Conservation (phyloP, 2,797 vertebrate genomes). For the Clarias pachynema region DNA sequence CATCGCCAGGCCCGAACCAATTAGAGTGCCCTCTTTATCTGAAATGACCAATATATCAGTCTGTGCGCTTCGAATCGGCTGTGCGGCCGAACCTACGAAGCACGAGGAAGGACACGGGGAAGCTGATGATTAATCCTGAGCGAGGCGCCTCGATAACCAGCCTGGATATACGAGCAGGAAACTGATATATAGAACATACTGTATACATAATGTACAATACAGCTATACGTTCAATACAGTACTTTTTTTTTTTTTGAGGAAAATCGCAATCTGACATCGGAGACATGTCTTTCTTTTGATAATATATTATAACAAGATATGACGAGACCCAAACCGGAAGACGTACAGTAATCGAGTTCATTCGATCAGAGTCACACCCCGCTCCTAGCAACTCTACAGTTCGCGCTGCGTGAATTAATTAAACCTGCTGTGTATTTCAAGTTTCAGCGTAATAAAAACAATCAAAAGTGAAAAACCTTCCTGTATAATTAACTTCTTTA, state of each 20-base stretch:
- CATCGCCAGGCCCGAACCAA: conserved; percentile 55
- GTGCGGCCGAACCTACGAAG: conserved; percentile 39
- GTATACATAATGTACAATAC: not conserved
- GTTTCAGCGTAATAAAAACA: conserved; percentile 59
- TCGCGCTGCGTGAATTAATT: conserved; percentile 2
- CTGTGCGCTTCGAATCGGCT: conserved; percentile 45
- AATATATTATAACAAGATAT: not conserved
- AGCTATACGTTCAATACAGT: conserved; percentile 24
- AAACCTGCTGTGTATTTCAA: conserved; percentile 50
- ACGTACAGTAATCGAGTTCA: not conserved
- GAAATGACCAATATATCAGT: conserved; percentile 61
- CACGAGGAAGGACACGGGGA: conserved; percentile 31
- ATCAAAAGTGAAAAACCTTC: conserved; percentile 31
- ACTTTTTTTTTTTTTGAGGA: conserved; percentile 23
- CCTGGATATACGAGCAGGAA: conserved; percentile 48
- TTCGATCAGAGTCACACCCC: not conserved
- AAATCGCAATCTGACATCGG: conserved; percentile 21
- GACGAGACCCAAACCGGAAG: not conserved
- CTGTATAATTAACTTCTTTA: conserved; percentile 49
- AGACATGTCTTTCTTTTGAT: conserved; percentile 10
- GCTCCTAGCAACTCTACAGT: not conserved
- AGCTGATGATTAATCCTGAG: conserved; percentile 48
- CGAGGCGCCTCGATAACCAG: conserved; percentile 35
- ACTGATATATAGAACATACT: conserved; percentile 26
- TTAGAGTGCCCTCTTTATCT: conserved; percentile 60